A percentile compares a stretch with the other conserved stretches of the same genome.
Conservation (phyloP, 2,797 vertebrate genomes). For the Borostomias antarcticus region DNA sequence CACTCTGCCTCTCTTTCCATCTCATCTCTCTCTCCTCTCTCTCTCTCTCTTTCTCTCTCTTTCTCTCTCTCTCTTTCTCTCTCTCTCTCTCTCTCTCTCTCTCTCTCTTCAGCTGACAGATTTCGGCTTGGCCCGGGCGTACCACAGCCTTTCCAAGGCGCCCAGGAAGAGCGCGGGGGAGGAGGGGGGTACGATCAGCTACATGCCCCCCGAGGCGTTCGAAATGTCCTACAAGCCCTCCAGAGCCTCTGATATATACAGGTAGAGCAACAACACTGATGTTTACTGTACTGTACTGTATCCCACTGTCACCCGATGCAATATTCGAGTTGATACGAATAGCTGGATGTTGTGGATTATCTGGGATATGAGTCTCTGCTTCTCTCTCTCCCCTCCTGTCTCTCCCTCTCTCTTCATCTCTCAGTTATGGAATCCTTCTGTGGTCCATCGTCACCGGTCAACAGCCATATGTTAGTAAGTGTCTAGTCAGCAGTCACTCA, state of each 20-base stretch:
- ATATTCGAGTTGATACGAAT: no score
- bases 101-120: constrained; percentile 68
- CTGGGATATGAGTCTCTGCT: not conserved
- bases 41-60: no score
- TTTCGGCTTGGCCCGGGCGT: constrained; percentile 71
- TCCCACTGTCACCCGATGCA: no score
- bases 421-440: constrained; percentile 72
- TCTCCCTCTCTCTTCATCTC: not conserved
- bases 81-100: not conserved
- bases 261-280: not conserved
- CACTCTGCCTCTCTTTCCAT: no score
- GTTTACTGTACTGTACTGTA: no score
- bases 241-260: constrained; percentile 74
- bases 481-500: not conserved
- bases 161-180: constrained; percentile 2
- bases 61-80: not conserved
- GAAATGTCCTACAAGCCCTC: constrained; percentile 43
- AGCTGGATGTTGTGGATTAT: no score
- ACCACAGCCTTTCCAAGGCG: constrained; percentile 33
- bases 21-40: no score
- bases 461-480: constrained; percentile 71
- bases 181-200: constrained; percentile 67
- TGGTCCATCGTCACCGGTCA: constrained; percentile 73
- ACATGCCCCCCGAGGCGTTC: constrained; percentile 80
- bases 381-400: not conserved